Conservation (phyloP, 2,888 invertebrate genomes). For the Eilema depressum region DNA sequence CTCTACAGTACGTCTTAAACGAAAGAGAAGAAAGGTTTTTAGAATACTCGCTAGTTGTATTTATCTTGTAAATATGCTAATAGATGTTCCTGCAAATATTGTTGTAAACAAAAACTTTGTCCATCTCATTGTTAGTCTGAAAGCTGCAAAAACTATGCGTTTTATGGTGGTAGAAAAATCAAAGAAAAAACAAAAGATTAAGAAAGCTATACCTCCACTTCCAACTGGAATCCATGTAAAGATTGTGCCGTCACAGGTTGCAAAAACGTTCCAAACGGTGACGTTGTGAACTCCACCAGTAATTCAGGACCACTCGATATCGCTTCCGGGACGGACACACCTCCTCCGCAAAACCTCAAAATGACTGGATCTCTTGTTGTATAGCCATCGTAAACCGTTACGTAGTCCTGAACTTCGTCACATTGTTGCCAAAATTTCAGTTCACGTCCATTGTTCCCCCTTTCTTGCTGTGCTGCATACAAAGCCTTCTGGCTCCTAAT, state of each 20-base stretch:
- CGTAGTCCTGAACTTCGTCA: constrained; percentile 95
- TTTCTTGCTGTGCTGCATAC: constrained; percentile 87
- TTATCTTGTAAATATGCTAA: neutral
- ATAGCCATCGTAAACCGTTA: constrained; percentile 95
- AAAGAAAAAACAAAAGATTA: neutral
- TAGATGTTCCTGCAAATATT: constrained; percentile 15
- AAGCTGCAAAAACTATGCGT: constrained; percentile 53
- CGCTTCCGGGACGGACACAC: constrained; percentile 94
- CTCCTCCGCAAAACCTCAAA: constrained; percentile 96
- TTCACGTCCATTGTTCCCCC: constrained; percentile 86
- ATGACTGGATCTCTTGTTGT: constrained; percentile 95
- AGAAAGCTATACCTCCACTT: constrained; percentile 87
- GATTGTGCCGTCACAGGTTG: constrained; percentile 92
- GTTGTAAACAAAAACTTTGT: constrained; percentile 51
- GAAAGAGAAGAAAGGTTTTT: neutral
- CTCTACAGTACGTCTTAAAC: neutral
- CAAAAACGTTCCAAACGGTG: constrained; percentile 95
- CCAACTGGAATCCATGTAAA: constrained; percentile 95
- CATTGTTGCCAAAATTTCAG: constrained; percentile 94
- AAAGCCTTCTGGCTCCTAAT: constrained; percentile 92
- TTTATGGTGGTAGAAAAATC: too few species aligned
- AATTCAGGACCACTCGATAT: constrained; percentile 95
- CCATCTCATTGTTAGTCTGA: constrained; percentile 52
- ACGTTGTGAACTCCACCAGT: constrained; percentile 95
- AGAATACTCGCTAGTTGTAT: neutral